phyloP scores from a whole-genome alignment of 2,113 vertebrate species.

The Gallinago jamesoni region DNA sequence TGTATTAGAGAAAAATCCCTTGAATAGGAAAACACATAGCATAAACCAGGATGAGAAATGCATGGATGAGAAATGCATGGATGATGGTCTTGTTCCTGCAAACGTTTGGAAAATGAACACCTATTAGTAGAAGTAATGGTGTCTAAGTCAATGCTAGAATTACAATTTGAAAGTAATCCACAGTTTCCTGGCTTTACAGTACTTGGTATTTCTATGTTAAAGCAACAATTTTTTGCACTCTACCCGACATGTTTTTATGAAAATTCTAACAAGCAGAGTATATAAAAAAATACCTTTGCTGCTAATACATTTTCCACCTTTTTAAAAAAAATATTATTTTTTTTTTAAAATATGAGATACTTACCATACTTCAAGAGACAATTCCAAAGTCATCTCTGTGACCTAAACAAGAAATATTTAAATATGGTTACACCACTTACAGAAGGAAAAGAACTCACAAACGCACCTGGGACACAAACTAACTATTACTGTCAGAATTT shows the following conservation, averaged over 20 bases:
- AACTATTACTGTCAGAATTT: neutral
- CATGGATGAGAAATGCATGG: neutral
- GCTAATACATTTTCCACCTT: neutral
- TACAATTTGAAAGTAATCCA: neutral
- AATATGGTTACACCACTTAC: neutral
- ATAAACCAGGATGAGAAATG: neutral
- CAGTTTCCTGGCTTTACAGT: neutral
- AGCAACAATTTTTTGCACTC: neutral
- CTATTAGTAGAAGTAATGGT: neutral
- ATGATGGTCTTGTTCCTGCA: neutral
- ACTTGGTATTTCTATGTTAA: neutral
- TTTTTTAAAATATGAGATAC: slow-evolving; percentile 45
- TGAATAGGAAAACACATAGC: neutral
- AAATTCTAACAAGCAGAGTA: neutral
- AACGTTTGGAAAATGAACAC: neutral
- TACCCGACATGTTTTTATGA: neutral
- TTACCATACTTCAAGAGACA: slow-evolving; percentile 93
- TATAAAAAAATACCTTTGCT: neutral
- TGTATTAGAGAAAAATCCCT: neutral
- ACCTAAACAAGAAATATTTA: slow-evolving; percentile 76
- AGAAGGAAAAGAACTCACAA: neutral
- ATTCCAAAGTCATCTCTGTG: slow-evolving; percentile 88
- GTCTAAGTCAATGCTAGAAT: neutral
- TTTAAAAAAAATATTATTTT: neutral
- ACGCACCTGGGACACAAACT: neutral